Percentiles rank a stretch among this genome's conserved stretches.
Evolutionary conservation across 1,140 invertebrate genomes (phyloP).

Genomic region (Zaprionus capensis): DNA sequence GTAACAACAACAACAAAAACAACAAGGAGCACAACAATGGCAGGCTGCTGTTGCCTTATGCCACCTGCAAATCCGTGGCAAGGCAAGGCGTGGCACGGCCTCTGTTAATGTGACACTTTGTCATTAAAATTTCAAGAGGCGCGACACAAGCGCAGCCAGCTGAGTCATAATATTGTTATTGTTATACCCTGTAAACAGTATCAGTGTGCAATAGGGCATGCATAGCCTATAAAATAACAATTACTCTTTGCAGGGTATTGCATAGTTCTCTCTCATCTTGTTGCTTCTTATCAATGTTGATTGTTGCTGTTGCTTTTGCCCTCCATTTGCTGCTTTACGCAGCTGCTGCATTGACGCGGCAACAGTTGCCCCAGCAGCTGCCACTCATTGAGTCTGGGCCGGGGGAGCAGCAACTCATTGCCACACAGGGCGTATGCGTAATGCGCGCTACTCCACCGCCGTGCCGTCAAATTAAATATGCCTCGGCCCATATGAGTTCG

Average conservation of each 20-base stretch:
- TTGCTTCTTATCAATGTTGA: background rate
- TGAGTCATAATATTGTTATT: constrained; percentile 71
- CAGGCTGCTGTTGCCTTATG: constrained; percentile 17
- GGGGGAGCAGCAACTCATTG: background rate
- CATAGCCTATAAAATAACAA: background rate
- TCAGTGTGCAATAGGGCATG: background rate
- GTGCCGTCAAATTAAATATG: constrained; percentile 70
- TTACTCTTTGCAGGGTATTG: background rate
- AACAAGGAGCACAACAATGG: constrained; percentile 31
- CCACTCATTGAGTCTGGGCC: background rate
- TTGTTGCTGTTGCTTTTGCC: constrained; percentile 6
- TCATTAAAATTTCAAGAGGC: constrained; percentile 74
- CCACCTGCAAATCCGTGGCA: constrained; percentile 58
- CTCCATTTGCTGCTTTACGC: constrained; percentile 6
- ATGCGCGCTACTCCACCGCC: constrained; percentile 34
- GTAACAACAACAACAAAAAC: constrained; percentile 28
- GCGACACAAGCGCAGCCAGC: constrained; percentile 56
- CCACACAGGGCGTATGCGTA: constrained; percentile 65
- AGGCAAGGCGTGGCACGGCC: constrained; percentile 9
- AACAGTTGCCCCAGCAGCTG: constrained; percentile 67
- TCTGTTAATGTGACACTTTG: constrained; percentile 75
- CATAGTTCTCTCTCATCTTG: background rate
- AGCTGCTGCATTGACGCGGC: constrained; percentile 30
- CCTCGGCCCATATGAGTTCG: constrained; percentile 55
- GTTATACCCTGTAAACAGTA: constrained; percentile 50